phyloP scores from a whole-genome alignment of 2,797 vertebrate genomes.

The Naso thynnoides region DNA sequence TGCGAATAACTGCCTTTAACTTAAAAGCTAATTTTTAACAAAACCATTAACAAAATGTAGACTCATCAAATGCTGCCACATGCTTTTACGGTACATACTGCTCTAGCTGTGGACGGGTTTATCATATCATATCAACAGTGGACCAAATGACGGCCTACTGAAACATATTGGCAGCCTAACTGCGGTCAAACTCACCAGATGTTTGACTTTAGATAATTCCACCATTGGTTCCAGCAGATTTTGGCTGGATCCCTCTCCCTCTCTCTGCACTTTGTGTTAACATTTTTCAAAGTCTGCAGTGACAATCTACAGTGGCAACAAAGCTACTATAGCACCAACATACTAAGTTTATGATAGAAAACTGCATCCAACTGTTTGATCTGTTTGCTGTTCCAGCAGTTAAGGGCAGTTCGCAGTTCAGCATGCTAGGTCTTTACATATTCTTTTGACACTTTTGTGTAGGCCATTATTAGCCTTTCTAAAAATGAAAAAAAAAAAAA shows the following conservation, averaged over 20 bases:
- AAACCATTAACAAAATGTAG: neutral
- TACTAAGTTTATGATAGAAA: neutral
- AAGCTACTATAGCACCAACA: slow-evolving; percentile 9
- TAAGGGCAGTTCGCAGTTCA: neutral
- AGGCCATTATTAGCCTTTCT: too few species aligned
- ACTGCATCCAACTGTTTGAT: slow-evolving; percentile 9
- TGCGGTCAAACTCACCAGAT: slow-evolving; percentile 34
- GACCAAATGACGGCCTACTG: slow-evolving; percentile 1
- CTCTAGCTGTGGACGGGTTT: neutral
- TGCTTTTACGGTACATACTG: neutral
- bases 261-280: slow-evolving; percentile 13
- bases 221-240: slow-evolving; percentile 35
- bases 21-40: neutral
- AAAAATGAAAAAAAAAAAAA: too few species aligned
- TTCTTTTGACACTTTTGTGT: neutral
- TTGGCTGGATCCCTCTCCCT: slow-evolving; percentile 23
- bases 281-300: slow-evolving; percentile 6
- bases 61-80: neutral
- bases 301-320: slow-evolving; percentile 19
- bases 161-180: slow-evolving; percentile 27
- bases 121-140: slow-evolving; percentile 18
- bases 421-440: neutral
- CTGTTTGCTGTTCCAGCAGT: neutral
- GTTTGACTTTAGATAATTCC: slow-evolving; percentile 51
- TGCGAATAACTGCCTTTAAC: neutral